A percentile compares a stretch with the other conserved stretches of the same genome.
phyloP scores from a whole-genome alignment of 23 tunicate genomes.

The Phallusia fumigata region DNA sequence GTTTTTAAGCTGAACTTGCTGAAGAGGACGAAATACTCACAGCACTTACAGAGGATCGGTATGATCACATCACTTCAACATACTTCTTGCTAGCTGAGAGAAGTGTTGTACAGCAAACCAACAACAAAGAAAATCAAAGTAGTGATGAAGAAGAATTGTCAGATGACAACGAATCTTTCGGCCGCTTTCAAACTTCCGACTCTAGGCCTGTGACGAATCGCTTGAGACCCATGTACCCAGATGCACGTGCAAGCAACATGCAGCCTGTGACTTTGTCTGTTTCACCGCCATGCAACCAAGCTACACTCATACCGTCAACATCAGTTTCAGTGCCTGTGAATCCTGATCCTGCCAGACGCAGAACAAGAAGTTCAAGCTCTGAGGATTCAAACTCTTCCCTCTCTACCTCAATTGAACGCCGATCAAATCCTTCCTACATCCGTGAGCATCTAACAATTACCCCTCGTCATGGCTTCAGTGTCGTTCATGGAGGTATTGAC shows the following conservation, averaged over 20 bases:
- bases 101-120: conserved; percentile 40
- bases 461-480: conserved; percentile 93
- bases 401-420: conserved; percentile 3
- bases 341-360: conserved; percentile 9
- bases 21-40: conserved; percentile 60
- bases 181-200: background rate
- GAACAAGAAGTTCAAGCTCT: conserved; percentile 57
- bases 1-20: conserved; percentile 49
- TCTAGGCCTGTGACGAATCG: background rate
- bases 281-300: conserved; percentile 48
- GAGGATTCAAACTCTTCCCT: conserved; percentile 40
- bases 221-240: conserved; percentile 12
- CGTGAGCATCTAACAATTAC: conserved; percentile 98
- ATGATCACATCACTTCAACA: conserved; percentile 92
- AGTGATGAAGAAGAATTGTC: background rate
- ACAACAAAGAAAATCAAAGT: background rate
- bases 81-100: conserved; percentile 91
- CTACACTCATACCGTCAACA: conserved; percentile 14
- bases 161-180: conserved; percentile 1
- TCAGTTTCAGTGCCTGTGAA: background rate
- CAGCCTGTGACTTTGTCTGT: conserved; percentile 12
- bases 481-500: conserved; percentile 90
- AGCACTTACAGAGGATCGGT: conserved; percentile 71
- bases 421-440: conserved; percentile 48
- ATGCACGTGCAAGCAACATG: background rate